Evolutionary conservation across 2,113 vertebrate species (phyloP).

Genomic region (Myiozetetes cayanensis): DNA sequence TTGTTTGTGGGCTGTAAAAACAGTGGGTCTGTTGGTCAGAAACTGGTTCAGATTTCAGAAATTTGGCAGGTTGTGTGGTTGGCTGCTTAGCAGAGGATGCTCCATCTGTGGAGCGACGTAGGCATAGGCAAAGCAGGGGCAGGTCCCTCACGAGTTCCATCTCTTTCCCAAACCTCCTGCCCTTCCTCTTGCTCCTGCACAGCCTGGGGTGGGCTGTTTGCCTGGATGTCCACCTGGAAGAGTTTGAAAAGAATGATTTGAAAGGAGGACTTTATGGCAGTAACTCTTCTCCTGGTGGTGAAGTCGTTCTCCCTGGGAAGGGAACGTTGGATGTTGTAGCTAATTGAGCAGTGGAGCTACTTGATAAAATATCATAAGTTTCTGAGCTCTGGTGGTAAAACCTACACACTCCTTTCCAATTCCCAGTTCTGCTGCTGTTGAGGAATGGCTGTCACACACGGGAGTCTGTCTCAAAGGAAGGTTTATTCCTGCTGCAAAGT

Average conservation of each 20-base stretch:
- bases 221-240: neutral
- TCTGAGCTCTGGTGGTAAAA: neutral
- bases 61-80: accelerated
- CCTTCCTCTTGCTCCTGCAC: neutral
- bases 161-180: neutral
- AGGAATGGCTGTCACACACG: neutral
- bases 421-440: neutral
- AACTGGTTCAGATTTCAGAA: neutral
- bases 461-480: neutral
- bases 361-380: neutral
- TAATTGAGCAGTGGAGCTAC: neutral
- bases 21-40: neutral
- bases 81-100: neutral
- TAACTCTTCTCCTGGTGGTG: neutral
- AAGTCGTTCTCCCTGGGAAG: accelerated
- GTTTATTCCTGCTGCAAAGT: neutral
- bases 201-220: neutral
- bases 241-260: neutral
- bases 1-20: neutral
- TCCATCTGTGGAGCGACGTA: accelerated
- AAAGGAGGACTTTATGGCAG: neutral
- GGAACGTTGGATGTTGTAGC: accelerated
- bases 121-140: neutral
- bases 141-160: neutral
- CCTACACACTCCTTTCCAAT: neutral